Base-by-base conservation (phyloP, 2,888 invertebrate species). In the Heliconius aoede region DNA sequence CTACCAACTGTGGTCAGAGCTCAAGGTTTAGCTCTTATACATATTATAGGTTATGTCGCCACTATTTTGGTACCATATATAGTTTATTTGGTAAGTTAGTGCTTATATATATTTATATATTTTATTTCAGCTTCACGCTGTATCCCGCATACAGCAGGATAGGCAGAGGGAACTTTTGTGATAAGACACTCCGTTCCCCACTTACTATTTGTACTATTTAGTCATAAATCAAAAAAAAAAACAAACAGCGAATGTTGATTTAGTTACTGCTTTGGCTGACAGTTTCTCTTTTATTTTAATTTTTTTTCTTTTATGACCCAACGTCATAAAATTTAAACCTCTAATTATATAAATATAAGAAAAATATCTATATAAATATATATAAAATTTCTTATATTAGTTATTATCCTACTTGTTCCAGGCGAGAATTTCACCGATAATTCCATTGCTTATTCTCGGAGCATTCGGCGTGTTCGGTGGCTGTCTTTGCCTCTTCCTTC, bases 1-100 rank as follows among this genome's bases (percentile, higher is more conserved):
- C 87, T 98, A 5, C 98, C 98, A 0, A 98, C 98, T 0, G 97
- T 98, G 0, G 97, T 98, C 0, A 90, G 98, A 36, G 98, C 97
- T 0, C 98, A 98, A 87, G 98, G 98, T 0, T 96, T 98, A 0
- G 97, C 97, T 0, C 90, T 97, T 21, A 97, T 98, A 76, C 97
- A 98, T 84, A 97, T 97, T 68, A 97, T 97, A 95, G 98, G 98
- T 71, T 97, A 97, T 82, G 96, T 97, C 0, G 97, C 97, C 1
- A 97, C 97, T 77, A 97, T 98, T 82, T 86, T 97, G 2, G 96
- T 97, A 0, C 98, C 98, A 0, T 98, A 98, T 86, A 96, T 98
- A n/a, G 97, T 98, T 21, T 97, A 98, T 84, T 91, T 98, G 89
- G 96, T 96, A 87, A 95, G 95, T 72, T 21, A 3, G 4, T 7